Percentiles rank a stretch among this genome's conserved stretches.
Evolutionary conservation across 1,140 invertebrate species (phyloP).

Genomic region (Apis florea): DNA sequence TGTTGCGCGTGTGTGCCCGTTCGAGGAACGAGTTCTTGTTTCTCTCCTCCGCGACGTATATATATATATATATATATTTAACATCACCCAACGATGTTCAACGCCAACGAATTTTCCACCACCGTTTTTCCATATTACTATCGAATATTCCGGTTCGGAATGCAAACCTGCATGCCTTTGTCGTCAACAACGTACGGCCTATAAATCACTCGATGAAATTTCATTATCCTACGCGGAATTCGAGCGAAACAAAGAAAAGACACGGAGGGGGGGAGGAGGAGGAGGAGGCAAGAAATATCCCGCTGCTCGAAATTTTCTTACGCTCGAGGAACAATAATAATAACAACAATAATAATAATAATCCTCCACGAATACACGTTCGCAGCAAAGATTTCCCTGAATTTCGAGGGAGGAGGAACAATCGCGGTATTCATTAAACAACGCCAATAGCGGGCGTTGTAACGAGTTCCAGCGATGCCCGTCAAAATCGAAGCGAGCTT

Average conservation of each 20-base stretch:
- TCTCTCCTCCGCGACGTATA: neutral
- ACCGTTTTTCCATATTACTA: neutral
- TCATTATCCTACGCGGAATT: neutral
- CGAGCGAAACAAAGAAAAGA: neutral
- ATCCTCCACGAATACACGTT: too few relatives aligned
- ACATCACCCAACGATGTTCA: neutral
- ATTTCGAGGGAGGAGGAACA: neutral
- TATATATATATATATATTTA: too few relatives aligned
- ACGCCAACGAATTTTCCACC: neutral
- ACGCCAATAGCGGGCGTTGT: neutral
- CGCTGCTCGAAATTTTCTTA: neutral
- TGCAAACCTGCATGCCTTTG: neutral
- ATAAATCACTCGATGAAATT: neutral
- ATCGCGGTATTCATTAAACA: neutral
- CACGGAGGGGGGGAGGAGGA: too few relatives aligned
- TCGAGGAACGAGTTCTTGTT: constrained; percentile 15
- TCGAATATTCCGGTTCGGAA: neutral
- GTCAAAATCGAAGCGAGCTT: neutral
- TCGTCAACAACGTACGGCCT: neutral
- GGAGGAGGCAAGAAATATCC: neutral
- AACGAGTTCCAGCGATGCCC: neutral
- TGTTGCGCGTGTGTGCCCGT: too few relatives aligned
- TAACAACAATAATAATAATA: too few relatives aligned
- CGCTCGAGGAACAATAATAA: neutral
- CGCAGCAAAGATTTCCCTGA: accelerated